phyloP scores from a whole-genome alignment of 2,113 vertebrate genomes.

The Tragelaphus scriptus region DNA sequence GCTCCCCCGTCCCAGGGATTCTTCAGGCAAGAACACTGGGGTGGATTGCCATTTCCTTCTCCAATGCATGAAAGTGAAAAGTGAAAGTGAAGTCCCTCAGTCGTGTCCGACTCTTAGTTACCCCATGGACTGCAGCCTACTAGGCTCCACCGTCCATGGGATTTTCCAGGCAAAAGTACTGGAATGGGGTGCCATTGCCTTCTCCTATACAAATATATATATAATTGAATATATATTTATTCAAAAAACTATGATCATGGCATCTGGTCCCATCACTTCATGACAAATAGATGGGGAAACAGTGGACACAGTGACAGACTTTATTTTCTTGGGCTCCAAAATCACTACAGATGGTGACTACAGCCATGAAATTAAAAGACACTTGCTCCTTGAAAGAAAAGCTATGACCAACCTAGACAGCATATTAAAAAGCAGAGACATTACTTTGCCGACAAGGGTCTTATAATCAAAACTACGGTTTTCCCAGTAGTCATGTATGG shows the following conservation, averaged over 20 bases:
- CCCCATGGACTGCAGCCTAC: no score
- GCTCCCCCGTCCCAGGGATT: no score
- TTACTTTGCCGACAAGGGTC: fast-evolving
- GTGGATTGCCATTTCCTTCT: no score
- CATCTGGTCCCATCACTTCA: neutral
- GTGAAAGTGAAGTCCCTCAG: no score
- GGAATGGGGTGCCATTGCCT: no score
- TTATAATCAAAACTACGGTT: neutral
- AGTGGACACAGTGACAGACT: neutral
- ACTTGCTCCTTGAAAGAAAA: neutral
- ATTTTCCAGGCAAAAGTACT: no score
- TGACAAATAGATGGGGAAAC: neutral
- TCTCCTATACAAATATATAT: neutral
- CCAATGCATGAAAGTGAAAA: no score
- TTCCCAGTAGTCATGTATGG: neutral
- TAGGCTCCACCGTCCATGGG: no score
- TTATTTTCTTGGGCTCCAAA: neutral
- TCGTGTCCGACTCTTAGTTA: no score
- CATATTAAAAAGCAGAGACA: neutral
- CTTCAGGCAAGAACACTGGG: no score
- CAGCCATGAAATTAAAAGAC: neutral
- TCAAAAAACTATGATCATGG: neutral
- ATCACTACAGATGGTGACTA: neutral
- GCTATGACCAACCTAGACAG: neutral
- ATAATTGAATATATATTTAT: neutral